Base-by-base conservation (phyloP, 2,797 vertebrate species). In the Lophotriccus pileatus region DNA sequence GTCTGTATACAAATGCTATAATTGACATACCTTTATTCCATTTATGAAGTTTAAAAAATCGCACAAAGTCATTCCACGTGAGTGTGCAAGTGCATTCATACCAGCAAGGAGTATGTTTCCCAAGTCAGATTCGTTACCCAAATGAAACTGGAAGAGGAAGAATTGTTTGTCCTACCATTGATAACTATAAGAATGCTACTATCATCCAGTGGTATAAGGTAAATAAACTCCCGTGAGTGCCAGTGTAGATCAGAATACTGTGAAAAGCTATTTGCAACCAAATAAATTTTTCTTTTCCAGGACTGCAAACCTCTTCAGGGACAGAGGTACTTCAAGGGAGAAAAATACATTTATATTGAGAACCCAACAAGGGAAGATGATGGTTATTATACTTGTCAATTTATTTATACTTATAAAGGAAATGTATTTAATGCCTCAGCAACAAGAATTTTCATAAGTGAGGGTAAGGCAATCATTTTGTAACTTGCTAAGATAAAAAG, bases 301-400 rank as follows among this genome's bases (percentile, higher is more conserved):
- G 79, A 97, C 37, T 97, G 97, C 87, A 95, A 92, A 78, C 85
- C 68, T 79, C 70, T 97, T 58, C 58, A 93, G 19, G 91, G 72
- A 39, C 14, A 83, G 63, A 97, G 88, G 62, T 97, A 95, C 37
- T 52, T 47, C 25, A 34, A 8, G 7, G 2, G n/a, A 25, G 9
- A 55, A 20, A 14, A 12, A 4, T 1, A 7, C 1, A 12, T 98
- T 36, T 41, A 30, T 89, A 49, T 98, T 59, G 0, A 23, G 0
- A 19, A 87, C 3, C 56, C 87, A 25, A 30, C 9, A 47, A 66
- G 74, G 64, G n/a, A 78, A 2, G 59, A 97, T 3, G 52, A 96
- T 58, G 98, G 96, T 60, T 83, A 96, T 79, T 98, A 98, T 70
- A 98, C 97, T 15, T 98, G 98, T 43, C 44, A 60, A 3, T 98